Evolutionary conservation across 2,888 invertebrate genomes (phyloP).

Genomic region (Andrena minutula): DNA sequence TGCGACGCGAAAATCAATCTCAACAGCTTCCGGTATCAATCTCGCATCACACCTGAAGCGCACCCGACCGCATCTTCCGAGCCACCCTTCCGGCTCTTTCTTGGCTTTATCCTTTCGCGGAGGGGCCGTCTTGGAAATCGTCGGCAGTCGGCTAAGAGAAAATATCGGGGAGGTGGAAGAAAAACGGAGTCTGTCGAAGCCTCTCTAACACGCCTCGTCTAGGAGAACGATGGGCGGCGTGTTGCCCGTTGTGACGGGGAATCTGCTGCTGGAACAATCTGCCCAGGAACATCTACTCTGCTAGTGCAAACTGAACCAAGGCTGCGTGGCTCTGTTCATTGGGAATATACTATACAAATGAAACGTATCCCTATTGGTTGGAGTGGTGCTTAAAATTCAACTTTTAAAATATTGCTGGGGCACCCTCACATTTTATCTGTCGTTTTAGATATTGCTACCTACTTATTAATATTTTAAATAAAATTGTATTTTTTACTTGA

Average conservation of each 20-base stretch:
- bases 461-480: too few relatives aligned
- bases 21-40: slow-evolving; percentile 73
- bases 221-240: slow-evolving; percentile 54
- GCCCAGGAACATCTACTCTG: slow-evolving; percentile 17
- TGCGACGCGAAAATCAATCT: slow-evolving; percentile 75
- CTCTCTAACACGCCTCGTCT: slow-evolving; percentile 30
- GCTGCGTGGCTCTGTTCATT: slow-evolving; percentile 17
- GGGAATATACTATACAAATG: background rate
- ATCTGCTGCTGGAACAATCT: slow-evolving; percentile 30
- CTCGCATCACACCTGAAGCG: slow-evolving; percentile 70
- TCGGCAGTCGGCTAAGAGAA: slow-evolving; percentile 17
- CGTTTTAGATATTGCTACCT: too few relatives aligned
- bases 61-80: slow-evolving; percentile 47
- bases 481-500: too few relatives aligned
- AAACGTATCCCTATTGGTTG: too few relatives aligned
- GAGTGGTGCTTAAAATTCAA: too few relatives aligned
- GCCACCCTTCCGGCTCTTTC: slow-evolving; percentile 24
- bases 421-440: too few relatives aligned
- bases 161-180: slow-evolving; percentile 14
- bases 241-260: slow-evolving; percentile 40
- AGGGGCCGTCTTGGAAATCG: slow-evolving; percentile 39
- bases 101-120: slow-evolving; percentile 42
- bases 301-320: slow-evolving; percentile 2
- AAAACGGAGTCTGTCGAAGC: slow-evolving; percentile 29
- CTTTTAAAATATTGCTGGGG: too few relatives aligned